Conservation (phyloP, 2,113 vertebrate species). For the Paratilapia polleni region DNA sequence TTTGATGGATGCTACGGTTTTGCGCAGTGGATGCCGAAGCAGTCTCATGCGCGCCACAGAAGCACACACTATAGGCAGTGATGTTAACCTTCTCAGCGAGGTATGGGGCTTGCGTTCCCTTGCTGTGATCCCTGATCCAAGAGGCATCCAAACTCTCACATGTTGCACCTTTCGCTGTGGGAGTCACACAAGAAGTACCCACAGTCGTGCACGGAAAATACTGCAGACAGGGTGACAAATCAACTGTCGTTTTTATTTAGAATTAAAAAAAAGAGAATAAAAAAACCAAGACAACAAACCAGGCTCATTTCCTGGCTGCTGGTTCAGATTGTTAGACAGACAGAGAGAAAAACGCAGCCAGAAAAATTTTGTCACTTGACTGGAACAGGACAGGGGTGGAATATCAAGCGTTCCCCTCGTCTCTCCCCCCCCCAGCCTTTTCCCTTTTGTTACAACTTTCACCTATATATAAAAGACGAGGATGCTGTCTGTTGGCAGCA, state of each 20-base stretch:
- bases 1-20: slow-evolving; percentile 21
- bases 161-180: slow-evolving; percentile 22
- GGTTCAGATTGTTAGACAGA: slow-evolving; percentile 47
- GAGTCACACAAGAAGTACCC: slow-evolving; percentile 1
- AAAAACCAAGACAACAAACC: slow-evolving; percentile 32
- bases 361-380: slow-evolving; percentile 64
- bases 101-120: slow-evolving; percentile 2
- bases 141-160: neutral
- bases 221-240: slow-evolving; percentile 27
- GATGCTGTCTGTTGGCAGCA: slow-evolving; percentile 18
- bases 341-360: slow-evolving; percentile 19
- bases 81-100: slow-evolving; percentile 41
- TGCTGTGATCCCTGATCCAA: slow-evolving; percentile 15
- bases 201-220: neutral
- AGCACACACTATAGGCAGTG: neutral
- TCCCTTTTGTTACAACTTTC: slow-evolving; percentile 1
- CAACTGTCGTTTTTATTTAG: slow-evolving; percentile 26
- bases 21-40: neutral
- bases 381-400: slow-evolving; percentile 64
- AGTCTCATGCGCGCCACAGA: neutral
- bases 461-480: slow-evolving; percentile 19
- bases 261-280: neutral
- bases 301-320: slow-evolving; percentile 52
- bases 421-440: neutral
- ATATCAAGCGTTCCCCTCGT: slow-evolving; percentile 74